phyloP scores from a whole-genome alignment of 2,113 vertebrate genomes.

The Aramus guarauna region DNA sequence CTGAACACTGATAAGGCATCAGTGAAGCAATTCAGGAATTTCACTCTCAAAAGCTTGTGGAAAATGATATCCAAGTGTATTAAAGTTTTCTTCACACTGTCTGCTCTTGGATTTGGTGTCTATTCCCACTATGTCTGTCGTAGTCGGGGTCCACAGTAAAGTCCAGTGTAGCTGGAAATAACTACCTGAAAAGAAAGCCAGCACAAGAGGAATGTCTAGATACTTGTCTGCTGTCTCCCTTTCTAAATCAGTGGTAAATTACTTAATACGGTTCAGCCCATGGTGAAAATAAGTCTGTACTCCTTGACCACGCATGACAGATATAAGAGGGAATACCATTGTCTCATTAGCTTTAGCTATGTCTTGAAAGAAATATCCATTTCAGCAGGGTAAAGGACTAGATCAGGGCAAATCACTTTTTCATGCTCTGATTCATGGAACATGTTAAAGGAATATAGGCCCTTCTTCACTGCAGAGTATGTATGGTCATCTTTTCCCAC shows the following conservation, averaged over 20 bases:
- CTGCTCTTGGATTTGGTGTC: not conserved
- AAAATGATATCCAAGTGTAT: not conserved
- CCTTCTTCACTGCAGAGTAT: not conserved
- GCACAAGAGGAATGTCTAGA: not conserved
- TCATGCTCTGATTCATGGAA: not conserved
- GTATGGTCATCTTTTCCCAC: not conserved
- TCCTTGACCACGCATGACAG: not conserved
- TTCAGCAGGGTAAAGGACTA: not conserved
- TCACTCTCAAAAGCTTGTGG: not conserved
- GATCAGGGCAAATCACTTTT: not conserved
- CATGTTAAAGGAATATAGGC: not conserved
- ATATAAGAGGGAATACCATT: not conserved
- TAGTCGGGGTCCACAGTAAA: not conserved
- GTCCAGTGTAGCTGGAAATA: not conserved
- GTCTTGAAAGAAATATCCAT: not conserved
- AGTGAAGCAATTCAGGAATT: not conserved
- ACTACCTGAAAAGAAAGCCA: not conserved
- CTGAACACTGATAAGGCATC: not conserved
- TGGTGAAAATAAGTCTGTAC: not conserved
- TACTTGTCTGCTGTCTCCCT: not conserved
- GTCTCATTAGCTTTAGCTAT: not conserved
- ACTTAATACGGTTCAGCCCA: not conserved
- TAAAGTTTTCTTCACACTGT: not conserved
- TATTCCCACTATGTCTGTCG: not conserved
- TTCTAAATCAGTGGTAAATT: not conserved